Base-by-base conservation (phyloP, 1,140 invertebrate species). In the Medauroidea extradentata region DNA sequence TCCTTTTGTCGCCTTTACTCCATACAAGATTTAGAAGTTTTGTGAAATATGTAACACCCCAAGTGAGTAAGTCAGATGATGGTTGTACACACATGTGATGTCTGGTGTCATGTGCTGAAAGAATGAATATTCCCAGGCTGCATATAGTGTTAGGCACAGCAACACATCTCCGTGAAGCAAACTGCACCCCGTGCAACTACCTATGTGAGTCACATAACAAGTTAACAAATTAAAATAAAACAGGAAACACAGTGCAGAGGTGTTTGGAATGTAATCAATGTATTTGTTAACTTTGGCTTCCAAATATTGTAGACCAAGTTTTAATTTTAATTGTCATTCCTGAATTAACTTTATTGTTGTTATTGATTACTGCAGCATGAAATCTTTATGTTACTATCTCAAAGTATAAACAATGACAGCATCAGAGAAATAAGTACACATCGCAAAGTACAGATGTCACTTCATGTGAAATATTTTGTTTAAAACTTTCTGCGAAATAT, bases 141-240 rank as follows among this genome's bases (percentile, higher is more conserved):
- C 53, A 46, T 25, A 23, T 14, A 46, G 13, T 46, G 18, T 46
- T 24, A 55, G 18, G 16, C 24, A 18, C 49, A 29, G 53, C 29
- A 18, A 55, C 27, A 55, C 42, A 65, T 49, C 53, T 63, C 64
- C 65, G 54, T 63, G 65, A 67, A 68, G 67, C 64, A 68, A 68
- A 68, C 67, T 68, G 67, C 67, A 68, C 67, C 65, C 63, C 65
- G 66, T 65, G 60, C 53, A 62, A 56, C 57, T 63, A 59, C 48
- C 63, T 67, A 57, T 52, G 57, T 60, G 43, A 53, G 41, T 59
- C 19, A 44, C 23, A 61, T 27, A 27, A 23, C 23, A 38, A 29
- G 19, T 59, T 59, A 16, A 59, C 14, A 19, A 39, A 38, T 19
- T 55, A 51, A 60, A 51, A 44, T 59, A 52, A 44, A 50, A 52